Conservation (phyloP, 2,113 vertebrate species). For the Indicator indicator region DNA sequence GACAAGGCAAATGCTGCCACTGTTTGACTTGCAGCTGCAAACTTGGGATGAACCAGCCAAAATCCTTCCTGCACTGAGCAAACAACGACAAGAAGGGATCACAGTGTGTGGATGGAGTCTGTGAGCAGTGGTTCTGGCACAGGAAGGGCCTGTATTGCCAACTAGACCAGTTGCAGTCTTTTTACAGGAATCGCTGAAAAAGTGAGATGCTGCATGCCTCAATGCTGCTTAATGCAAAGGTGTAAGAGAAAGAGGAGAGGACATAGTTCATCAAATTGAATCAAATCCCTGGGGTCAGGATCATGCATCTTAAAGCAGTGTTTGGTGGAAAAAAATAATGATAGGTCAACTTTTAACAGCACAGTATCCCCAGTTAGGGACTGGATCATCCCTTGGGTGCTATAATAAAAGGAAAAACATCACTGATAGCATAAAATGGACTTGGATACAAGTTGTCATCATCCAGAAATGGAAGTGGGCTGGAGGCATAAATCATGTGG, state of each 20-base stretch:
- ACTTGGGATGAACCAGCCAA: not conserved
- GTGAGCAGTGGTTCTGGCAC: not conserved
- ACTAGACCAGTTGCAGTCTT: not conserved
- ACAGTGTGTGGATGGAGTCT: rapidly evolving
- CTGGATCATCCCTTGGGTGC: not conserved
- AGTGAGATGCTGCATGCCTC: not conserved
- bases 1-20: not conserved
- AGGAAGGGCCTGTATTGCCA: not conserved
- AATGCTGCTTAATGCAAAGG: not conserved
- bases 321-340: not conserved
- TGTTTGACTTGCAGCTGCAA: not conserved
- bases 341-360: not conserved
- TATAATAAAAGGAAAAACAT: not conserved
- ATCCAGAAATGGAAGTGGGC: not conserved
- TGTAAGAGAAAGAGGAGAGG: not conserved
- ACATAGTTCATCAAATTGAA: not conserved
- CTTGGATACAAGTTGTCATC: not conserved
- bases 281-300: not conserved
- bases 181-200: not conserved
- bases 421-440: rapidly evolving
- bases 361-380: not conserved
- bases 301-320: not conserved
- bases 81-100: not conserved
- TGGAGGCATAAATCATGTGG: not conserved
- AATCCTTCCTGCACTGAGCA: not conserved